Evolutionary conservation across 2,888 invertebrate species (phyloP).

Genomic region (Eudasyphora cyanicolor): DNA sequence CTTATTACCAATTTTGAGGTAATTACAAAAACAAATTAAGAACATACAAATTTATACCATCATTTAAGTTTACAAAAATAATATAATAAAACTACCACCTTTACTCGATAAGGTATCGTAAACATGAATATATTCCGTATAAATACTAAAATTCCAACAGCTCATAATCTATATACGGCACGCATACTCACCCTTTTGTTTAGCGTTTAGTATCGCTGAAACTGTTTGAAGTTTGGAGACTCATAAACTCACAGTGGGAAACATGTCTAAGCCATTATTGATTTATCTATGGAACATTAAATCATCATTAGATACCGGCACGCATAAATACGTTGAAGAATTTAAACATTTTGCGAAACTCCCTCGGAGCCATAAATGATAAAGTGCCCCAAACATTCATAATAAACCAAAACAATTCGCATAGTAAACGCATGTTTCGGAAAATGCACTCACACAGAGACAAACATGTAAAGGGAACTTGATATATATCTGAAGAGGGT

Average conservation of each 20-base stretch:
- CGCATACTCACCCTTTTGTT: too few relatives aligned
- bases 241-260: not conserved
- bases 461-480: not conserved
- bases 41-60: too few relatives aligned
- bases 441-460: not conserved
- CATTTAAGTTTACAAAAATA: too few relatives aligned
- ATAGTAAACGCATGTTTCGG: slow-evolving; percentile 53
- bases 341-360: slow-evolving; percentile 46
- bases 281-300: slow-evolving; percentile 46
- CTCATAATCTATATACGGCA: too few relatives aligned
- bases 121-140: too few relatives aligned
- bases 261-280: slow-evolving; percentile 40
- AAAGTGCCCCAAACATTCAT: slow-evolving; percentile 58
- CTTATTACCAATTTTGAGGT: too few relatives aligned
- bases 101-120: too few relatives aligned
- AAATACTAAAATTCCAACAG: too few relatives aligned
- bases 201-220: too few relatives aligned
- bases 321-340: slow-evolving; percentile 44
- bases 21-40: too few relatives aligned
- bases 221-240: too few relatives aligned
- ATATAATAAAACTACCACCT: too few relatives aligned
- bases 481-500: not conserved
- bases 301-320: slow-evolving; percentile 41
- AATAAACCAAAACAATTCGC: slow-evolving; percentile 65
- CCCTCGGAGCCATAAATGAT: slow-evolving; percentile 60